Base-by-base conservation (phyloP, 2,797 vertebrate species). In the Numenius phaeopus region DNA sequence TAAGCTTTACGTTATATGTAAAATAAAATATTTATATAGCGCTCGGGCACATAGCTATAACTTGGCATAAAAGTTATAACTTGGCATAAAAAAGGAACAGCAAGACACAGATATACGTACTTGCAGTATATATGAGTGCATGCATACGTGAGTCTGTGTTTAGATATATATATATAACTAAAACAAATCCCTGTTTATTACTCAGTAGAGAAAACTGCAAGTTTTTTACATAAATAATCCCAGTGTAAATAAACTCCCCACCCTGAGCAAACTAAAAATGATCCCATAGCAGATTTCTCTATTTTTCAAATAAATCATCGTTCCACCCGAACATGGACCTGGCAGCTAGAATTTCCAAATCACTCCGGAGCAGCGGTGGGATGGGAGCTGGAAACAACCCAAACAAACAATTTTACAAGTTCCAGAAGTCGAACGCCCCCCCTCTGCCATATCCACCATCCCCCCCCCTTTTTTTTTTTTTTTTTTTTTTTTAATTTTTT, bases 141-240 rank as follows among this genome's bases (percentile, higher is more conserved):
- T 19, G 92, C 88, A 76, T 90, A 76, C 50, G 34, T 88, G 88
- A 91, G 87, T 14, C 91, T 30, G 79, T 44, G 78, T 88, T 86
- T 88, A 73, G 42, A 17, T 1, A 75, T 1, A 13, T 13, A 77
- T 15, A 4, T 40, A 87, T 21, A 66, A 76, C 77, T 91, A 76
- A 93, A 90, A 79, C 94, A 96, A 94, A 96, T 96, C 77, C 61
- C 73, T 94, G 94, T 85, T 95, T 98, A 97, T 98, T 98, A 96
- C 87, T 95, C 96, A 93, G 98, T 87, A 87, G 86, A 89, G 90
- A 70, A 97, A 97, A 97, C 90, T 72, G 97, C 97, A 94, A 81
- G 91, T 98, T 96, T 97, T 97, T 98, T 97, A 98, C 98, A 98
- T 96, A 98, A 98, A 98, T 98, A 98, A 95, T 96, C 91, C 96